Percentiles rank a stretch among this genome's conserved stretches.
These are phyloP conservation scores for Chiloscyllium punctatum DNA, from an alignment of 2,797 vertebrate genomes.

Conservation along the genomic window DNA sequence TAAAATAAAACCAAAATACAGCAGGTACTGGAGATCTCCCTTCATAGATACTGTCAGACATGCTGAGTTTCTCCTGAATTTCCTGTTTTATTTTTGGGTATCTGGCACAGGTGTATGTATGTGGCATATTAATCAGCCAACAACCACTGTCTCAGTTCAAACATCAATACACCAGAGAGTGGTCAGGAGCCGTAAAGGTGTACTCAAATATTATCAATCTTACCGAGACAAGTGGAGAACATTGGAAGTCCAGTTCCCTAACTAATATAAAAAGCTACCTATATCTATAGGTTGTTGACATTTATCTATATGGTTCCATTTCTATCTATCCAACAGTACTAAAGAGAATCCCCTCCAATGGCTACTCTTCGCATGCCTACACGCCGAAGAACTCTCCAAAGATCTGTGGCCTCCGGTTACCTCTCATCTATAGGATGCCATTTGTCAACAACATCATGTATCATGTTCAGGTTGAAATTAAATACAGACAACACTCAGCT, in stretches of 20 bases:
- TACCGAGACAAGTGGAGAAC: neutral
- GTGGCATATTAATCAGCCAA: neutral
- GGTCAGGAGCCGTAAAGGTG: neutral
- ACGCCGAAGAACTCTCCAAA: neutral
- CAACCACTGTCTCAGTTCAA: neutral
- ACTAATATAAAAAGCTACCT: neutral
- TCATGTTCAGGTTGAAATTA: neutral
- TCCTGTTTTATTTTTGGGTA: neutral
- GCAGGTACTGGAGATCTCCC: no score
- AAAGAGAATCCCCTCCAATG: neutral
- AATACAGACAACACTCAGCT: neutral
- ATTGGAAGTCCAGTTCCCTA: neutral
- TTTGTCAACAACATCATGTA: neutral
- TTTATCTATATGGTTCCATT: neutral
- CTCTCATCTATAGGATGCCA: neutral
- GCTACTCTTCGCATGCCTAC: neutral
- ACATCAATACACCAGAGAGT: neutral
- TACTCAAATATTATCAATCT: neutral
- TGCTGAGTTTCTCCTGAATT: no score
- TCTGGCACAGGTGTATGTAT: neutral
- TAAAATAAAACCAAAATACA: no score
- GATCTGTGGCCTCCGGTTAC: neutral
- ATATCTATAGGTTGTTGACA: neutral
- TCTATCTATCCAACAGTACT: neutral
- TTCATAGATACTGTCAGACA: no score